A percentile compares a stretch with the other conserved stretches of the same genome.
Conservation (phyloP, 2,797 vertebrate genomes). For the Takifugu ocellatus region DNA sequence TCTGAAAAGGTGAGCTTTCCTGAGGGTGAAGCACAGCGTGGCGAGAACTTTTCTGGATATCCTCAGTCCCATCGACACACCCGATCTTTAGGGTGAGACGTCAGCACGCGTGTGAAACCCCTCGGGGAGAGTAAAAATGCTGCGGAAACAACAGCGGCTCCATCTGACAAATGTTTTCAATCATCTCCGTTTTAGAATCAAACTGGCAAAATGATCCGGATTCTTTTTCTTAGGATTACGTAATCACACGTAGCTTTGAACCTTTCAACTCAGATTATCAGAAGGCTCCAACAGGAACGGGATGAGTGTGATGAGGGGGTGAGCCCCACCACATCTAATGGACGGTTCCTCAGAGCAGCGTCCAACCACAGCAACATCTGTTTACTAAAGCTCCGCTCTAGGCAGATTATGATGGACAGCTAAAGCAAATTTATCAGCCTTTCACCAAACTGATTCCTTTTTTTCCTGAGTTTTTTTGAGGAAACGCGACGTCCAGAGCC, state of each 20-base stretch:
- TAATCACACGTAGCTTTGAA: constrained; percentile 31
- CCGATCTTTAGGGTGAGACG: neutral
- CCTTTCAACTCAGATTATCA: constrained; percentile 62
- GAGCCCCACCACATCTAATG: constrained; percentile 56
- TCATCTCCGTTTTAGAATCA: too few species aligned
- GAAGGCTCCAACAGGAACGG: constrained; percentile 37
- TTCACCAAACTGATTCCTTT: constrained; percentile 49
- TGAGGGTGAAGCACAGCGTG: too few species aligned
- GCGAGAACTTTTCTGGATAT: too few species aligned
- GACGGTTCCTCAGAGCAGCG: constrained; percentile 49
- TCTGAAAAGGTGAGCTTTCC: too few species aligned
- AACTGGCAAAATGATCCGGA: neutral
- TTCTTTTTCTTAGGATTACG: constrained; percentile 15
- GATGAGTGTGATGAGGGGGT: constrained; percentile 28
- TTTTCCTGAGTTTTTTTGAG: neutral
- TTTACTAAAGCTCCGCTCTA: constrained; percentile 67
- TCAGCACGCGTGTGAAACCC: too few species aligned
- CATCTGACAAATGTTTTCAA: too few species aligned
- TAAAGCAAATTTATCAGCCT: constrained; percentile 71
- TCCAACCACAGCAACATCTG: constrained; percentile 60
- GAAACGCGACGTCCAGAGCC: neutral
- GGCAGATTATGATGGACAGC: constrained; percentile 67
- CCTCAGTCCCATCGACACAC: too few species aligned
- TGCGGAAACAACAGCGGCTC: too few species aligned
- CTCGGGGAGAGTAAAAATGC: too few species aligned